A percentile compares a stretch with the other conserved stretches of the same genome.
Evolutionary conservation across 2,888 invertebrate species (phyloP).

Genomic region (Subacronicta megacephala): DNA sequence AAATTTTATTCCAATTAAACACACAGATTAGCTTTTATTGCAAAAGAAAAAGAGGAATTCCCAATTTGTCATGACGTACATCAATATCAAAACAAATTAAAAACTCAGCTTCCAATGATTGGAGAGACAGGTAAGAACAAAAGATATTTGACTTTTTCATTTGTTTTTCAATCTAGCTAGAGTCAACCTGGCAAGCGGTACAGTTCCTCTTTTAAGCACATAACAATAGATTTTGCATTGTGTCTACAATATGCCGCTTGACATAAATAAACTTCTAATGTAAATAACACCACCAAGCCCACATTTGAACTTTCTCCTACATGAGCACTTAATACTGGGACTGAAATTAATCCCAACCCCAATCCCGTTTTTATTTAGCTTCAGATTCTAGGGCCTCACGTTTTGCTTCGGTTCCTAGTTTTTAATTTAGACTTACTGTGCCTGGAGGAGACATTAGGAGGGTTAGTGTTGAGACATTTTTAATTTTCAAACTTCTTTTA

Average conservation of each 20-base stretch:
- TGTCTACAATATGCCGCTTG: no score
- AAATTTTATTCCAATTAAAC: no score
- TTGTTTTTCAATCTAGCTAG: slow-evolving; percentile 28
- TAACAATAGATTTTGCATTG: no score
- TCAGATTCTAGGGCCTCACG: slow-evolving; percentile 7
- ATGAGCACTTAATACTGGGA: slow-evolving; percentile 10
- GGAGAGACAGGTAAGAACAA: neutral
- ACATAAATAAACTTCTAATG: slow-evolving; percentile 16
- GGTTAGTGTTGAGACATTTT: slow-evolving; percentile 22
- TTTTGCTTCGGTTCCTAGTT: slow-evolving; percentile 28
- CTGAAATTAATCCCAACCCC: slow-evolving; percentile 21
- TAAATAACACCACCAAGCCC: slow-evolving; percentile 18
- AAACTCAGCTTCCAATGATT: neutral
- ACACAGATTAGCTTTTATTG: no score
- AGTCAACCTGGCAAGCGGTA: slow-evolving; percentile 16
- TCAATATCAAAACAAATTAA: neutral
- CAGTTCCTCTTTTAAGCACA: no score
- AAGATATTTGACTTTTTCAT: slow-evolving; percentile 5
- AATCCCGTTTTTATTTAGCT: slow-evolving; percentile 15
- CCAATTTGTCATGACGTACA: neutral
- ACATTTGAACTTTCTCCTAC: slow-evolving; percentile 7
- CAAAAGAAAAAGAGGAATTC: neutral
- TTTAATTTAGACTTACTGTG: slow-evolving; percentile 37
- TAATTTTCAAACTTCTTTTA: slow-evolving; percentile 24
- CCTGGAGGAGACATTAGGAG: slow-evolving; percentile 20